phyloP scores from a whole-genome alignment of 2,888 invertebrate species.

The Dorcus hopei region DNA sequence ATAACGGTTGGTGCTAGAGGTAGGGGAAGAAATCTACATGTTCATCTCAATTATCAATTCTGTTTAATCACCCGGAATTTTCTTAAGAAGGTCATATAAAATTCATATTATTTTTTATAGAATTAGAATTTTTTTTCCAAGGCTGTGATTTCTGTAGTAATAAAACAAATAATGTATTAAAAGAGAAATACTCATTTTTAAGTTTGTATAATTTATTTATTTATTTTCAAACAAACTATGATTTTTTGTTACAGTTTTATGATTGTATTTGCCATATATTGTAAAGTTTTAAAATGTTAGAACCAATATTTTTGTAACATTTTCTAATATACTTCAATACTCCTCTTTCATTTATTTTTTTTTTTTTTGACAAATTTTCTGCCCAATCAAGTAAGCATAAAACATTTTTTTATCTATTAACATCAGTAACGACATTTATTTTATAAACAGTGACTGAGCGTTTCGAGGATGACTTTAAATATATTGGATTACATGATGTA shows the following conservation, averaged over 20 bases:
- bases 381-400: no score
- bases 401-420: no score
- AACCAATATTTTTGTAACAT: conserved; percentile 20
- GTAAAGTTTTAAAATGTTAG: conserved; percentile 4
- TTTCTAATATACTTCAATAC: conserved; percentile 16
- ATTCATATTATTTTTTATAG: background rate
- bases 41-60: no score
- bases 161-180: conserved; percentile 6
- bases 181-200: conserved; percentile 6
- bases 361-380: background rate
- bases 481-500: no score
- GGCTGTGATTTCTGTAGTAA: conserved; percentile 21
- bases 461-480: no score
- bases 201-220: conserved; percentile 17
- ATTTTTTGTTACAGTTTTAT: conserved; percentile 6
- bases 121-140: conserved; percentile 20
- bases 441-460: no score
- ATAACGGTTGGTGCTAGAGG: no score
- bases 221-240: conserved; percentile 12
- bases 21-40: no score
- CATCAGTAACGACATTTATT: no score
- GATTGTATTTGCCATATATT: conserved; percentile 6
- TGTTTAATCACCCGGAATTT: no score
- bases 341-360: conserved; percentile 1
- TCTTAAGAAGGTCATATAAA: background rate